These are phyloP conservation scores for Drosophila orena DNA, from an alignment of 1,140 invertebrate species.

Conservation along the genomic window DNA sequence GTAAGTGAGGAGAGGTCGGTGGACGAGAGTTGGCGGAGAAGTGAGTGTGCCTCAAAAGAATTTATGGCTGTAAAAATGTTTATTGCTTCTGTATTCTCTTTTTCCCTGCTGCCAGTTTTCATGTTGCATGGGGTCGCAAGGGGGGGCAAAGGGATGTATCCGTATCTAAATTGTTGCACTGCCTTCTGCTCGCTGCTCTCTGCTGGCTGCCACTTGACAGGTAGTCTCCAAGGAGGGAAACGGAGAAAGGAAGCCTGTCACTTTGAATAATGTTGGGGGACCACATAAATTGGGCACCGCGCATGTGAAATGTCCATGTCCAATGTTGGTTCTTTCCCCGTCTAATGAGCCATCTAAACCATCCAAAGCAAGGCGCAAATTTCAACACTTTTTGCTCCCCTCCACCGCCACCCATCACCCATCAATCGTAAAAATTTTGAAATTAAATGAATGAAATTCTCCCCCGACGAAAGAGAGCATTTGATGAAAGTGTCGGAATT, in stretches of 20 bases:
- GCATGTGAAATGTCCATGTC: conserved; percentile 51
- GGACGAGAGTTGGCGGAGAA: neutral
- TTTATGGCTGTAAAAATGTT: conserved; percentile 82
- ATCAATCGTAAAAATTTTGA: neutral
- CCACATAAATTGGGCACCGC: conserved; percentile 66
- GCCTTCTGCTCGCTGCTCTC: conserved; percentile 3
- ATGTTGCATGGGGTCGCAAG: conserved; percentile 4
- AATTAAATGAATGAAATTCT: conserved; percentile 30
- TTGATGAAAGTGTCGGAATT: conserved; percentile 63
- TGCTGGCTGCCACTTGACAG: conserved; percentile 50
- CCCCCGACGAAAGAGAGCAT: conserved; percentile 46
- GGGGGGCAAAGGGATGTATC: conserved; percentile 3
- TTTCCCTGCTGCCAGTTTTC: conserved; percentile 19
- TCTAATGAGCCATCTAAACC: conserved; percentile 55
- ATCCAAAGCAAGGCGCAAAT: conserved; percentile 13
- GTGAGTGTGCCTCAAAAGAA: conserved; percentile 52
- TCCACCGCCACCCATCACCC: neutral
- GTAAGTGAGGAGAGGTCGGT: conserved; percentile 37
- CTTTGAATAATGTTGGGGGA: conserved; percentile 69
- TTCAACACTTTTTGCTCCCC: conserved; percentile 57
- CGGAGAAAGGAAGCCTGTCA: conserved; percentile 44
- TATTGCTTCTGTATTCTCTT: conserved; percentile 73
- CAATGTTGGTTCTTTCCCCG: conserved; percentile 25
- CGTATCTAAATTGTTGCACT: conserved; percentile 52
- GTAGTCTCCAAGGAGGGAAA: conserved; percentile 51